These are phyloP conservation scores for Arizona elegans DNA, from an alignment of 2,113 vertebrate species.

Conservation along the genomic window DNA sequence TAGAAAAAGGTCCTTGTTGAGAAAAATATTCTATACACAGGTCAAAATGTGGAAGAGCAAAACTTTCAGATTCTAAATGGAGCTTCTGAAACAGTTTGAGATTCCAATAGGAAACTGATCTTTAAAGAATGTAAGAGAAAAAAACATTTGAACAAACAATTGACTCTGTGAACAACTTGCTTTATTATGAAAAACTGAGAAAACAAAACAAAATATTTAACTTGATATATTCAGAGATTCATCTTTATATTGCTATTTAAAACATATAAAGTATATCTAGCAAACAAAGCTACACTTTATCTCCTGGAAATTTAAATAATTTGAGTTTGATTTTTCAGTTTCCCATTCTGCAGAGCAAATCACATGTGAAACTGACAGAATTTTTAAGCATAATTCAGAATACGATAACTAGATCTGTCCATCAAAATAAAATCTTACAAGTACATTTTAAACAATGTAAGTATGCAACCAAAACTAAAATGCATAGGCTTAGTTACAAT, in stretches of 20 bases:
- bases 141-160: not conserved
- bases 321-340: not conserved
- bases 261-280: not conserved
- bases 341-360: not conserved
- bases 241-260: not conserved
- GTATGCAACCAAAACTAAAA: not conserved
- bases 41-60: not conserved
- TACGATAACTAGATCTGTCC: not conserved
- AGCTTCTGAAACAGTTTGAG: not conserved
- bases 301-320: not conserved
- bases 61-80: not conserved
- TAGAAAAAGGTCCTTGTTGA: not conserved
- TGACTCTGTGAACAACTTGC: not conserved
- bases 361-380: not conserved
- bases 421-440: not conserved
- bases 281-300: not conserved
- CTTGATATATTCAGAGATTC: too few relatives aligned
- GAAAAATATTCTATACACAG: not conserved
- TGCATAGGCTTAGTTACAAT: slow-evolving; percentile 25
- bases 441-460: not conserved
- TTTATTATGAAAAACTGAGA: not conserved
- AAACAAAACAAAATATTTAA: not conserved
- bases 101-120: not conserved
- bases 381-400: not conserved
- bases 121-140: not conserved